A percentile compares a stretch with the other conserved stretches of the same genome.
Conservation (phyloP, 2,113 vertebrate species). For the Nyctereutes procyonoides region DNA sequence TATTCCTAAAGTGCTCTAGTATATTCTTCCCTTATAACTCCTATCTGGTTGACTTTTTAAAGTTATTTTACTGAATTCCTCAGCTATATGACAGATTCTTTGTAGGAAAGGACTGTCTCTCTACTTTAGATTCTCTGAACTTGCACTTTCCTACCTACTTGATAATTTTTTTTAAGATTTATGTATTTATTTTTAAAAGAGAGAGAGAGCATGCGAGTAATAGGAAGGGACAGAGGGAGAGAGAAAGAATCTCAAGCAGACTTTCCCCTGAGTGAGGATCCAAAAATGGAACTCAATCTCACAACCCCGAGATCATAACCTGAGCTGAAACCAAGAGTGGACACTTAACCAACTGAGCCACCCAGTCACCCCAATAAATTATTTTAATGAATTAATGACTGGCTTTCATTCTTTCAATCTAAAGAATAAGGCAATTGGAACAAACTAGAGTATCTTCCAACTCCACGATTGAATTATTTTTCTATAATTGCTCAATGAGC, state of each 20-base stretch:
- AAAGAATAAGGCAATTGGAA: background rate
- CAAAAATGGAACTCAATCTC: background rate
- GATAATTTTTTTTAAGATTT: background rate
- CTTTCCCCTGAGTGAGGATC: background rate
- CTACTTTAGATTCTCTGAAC: constrained; percentile 50
- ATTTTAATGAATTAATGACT: constrained; percentile 26
- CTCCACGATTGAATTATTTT: background rate
- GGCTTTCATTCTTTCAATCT: constrained; percentile 5
- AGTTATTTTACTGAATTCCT: background rate
- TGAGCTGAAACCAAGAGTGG: background rate
- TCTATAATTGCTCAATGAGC: background rate
- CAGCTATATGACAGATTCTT: background rate
- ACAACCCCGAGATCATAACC: background rate
- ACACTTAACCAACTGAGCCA: background rate
- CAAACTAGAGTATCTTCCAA: constrained; percentile 1
- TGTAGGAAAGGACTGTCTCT: background rate
- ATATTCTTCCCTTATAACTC: background rate
- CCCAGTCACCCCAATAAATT: background rate
- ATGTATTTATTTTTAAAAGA: background rate
- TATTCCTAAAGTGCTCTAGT: background rate
- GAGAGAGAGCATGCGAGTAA: background rate
- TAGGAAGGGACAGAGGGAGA: background rate
- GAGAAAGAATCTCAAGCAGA: background rate
- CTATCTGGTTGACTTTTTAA: constrained; percentile 14
- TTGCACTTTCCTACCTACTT: background rate